Conservation (phyloP, 2,888 invertebrate species). For the Himalopsyche japonica region DNA sequence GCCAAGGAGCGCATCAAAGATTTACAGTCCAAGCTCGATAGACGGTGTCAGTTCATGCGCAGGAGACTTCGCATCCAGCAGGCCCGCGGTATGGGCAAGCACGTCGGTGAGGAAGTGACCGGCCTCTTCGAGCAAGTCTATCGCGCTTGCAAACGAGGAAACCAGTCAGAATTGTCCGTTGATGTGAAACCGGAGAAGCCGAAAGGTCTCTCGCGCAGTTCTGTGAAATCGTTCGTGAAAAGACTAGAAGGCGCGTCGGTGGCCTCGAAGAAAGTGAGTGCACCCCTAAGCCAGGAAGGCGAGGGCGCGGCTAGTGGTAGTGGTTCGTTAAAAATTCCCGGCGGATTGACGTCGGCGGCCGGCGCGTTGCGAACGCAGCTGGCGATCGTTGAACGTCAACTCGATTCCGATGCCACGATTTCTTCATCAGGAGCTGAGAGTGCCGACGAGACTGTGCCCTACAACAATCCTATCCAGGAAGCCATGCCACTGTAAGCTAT, state of each 20-base stretch:
- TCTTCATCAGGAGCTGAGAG: constrained; percentile 94
- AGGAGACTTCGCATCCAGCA: constrained; percentile 78
- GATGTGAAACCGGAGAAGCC: background rate
- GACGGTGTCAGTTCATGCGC: constrained; percentile 72
- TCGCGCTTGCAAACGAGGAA: constrained; percentile 51
- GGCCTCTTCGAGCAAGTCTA: constrained; percentile 78
- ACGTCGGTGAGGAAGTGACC: constrained; percentile 76
- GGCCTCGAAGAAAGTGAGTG: constrained; percentile 60
- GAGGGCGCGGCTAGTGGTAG: constrained; percentile 75
- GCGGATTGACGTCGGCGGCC: constrained; percentile 72
- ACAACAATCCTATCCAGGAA: constrained; percentile 77
- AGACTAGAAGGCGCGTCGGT: constrained; percentile 64
- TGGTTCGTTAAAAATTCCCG: constrained; percentile 74
- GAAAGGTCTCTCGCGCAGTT: constrained; percentile 48
- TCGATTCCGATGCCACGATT: constrained; percentile 92
- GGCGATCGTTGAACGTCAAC: constrained; percentile 70
- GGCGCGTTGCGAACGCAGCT: constrained; percentile 76
- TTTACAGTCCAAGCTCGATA: constrained; percentile 66
- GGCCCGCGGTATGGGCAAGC: constrained; percentile 73
- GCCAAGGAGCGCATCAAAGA: constrained; percentile 60
- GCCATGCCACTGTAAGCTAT: constrained; percentile 77
- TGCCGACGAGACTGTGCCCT: constrained; percentile 83
- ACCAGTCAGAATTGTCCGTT: background rate
- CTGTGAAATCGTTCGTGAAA: constrained; percentile 54
- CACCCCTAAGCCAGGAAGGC: constrained; percentile 72